These are phyloP conservation scores for Drosophila ficusphila DNA, from an alignment of 1,140 invertebrate genomes.

Conservation along the genomic window DNA sequence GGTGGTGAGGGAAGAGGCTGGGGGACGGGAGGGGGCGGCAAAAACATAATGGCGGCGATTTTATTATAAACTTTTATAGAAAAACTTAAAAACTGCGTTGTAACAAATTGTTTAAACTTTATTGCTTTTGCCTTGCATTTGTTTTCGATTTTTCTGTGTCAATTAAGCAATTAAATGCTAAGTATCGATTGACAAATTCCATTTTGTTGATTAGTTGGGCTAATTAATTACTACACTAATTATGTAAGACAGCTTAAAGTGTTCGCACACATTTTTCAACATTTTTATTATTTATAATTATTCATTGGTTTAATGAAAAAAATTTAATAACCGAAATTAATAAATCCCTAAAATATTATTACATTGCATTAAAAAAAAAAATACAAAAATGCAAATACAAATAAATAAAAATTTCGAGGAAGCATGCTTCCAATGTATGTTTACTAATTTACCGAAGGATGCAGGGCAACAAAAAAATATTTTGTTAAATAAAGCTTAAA, in stretches of 20 bases:
- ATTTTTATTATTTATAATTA: not conserved
- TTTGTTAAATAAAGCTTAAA: too few species aligned
- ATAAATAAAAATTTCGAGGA: too few species aligned
- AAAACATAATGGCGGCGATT: constrained; percentile 78
- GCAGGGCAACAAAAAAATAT: too few species aligned
- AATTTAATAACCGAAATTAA: not conserved
- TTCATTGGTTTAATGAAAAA: too few species aligned
- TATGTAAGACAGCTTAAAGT: not conserved
- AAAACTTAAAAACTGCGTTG: constrained; percentile 76
- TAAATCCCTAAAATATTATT: too few species aligned
- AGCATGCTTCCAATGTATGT: too few species aligned
- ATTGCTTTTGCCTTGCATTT: constrained; percentile 44
- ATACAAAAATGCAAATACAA: too few species aligned
- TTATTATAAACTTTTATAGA: constrained; percentile 71
- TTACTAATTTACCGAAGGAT: too few species aligned
- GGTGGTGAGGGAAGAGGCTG: constrained; percentile 31
- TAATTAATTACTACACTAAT: not conserved
- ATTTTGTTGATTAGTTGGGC: not conserved
- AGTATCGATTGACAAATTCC: constrained; percentile 33
- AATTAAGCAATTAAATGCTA: constrained; percentile 51
- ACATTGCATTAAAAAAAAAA: too few species aligned
- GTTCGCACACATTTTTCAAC: not conserved
- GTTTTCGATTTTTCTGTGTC: constrained; percentile 32
- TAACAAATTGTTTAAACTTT: constrained; percentile 77
- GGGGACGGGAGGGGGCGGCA: constrained; percentile 16